phyloP scores from a whole-genome alignment of 1,140 invertebrate genomes.

The Coelopa frigida region DNA sequence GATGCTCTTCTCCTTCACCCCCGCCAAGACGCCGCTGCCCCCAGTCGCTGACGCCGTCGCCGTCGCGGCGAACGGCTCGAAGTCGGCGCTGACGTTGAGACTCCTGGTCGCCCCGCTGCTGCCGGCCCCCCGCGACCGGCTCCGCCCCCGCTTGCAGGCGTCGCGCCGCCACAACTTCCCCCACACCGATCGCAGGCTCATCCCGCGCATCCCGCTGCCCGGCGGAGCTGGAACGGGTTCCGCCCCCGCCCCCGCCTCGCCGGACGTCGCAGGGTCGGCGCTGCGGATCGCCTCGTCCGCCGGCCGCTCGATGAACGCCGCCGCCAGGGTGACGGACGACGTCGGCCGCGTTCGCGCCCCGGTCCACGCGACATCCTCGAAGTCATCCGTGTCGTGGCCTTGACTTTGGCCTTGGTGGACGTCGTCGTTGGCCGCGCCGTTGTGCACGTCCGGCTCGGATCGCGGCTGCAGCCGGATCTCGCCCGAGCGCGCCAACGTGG shows the following conservation, averaged over 20 bases:
- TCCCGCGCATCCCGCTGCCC: too few species aligned
- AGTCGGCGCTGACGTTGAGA: conserved; percentile 12
- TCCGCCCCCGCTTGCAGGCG: not conserved
- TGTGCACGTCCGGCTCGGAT: conserved; percentile 21
- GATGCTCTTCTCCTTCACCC: conserved; percentile 11
- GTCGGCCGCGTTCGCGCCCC: conserved; percentile 1
- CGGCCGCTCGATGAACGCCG: conserved; percentile 9
- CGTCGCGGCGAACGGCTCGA: conserved; percentile 15
- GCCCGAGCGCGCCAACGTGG: conserved; percentile 7
- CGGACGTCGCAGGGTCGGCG: conserved; percentile 4
- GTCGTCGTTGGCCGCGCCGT: conserved; percentile 14
- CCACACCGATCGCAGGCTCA: not conserved
- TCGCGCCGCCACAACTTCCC: conserved; percentile 5
- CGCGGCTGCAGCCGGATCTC: conserved; percentile 9
- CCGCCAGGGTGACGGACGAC: conserved; percentile 5
- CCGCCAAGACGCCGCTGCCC: conserved; percentile 16
- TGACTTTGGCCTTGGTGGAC: not conserved
- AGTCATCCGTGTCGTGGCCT: conserved; percentile 3
- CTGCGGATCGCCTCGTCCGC: not conserved
- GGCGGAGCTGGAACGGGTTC: too few species aligned
- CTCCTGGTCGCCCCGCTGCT: conserved; percentile 4
- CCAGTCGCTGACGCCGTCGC: not conserved
- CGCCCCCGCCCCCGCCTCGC: not conserved
- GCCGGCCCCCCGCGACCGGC: not conserved
- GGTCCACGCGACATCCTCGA: conserved; percentile 1